Conservation (phyloP, 2,113 vertebrate species). For the Oceanodroma tethys region DNA sequence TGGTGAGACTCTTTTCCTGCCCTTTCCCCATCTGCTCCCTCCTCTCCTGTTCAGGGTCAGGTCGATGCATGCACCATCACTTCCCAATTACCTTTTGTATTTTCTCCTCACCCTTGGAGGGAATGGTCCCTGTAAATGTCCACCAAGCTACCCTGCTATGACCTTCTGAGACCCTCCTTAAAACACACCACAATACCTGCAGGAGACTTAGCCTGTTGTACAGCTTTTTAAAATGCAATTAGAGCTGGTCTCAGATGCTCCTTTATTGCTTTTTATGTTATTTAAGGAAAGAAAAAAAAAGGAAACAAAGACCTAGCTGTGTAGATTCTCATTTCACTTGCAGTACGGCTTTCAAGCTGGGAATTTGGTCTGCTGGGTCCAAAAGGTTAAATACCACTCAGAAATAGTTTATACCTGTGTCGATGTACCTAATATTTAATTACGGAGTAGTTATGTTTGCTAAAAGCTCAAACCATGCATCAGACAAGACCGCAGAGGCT, state of each 20-base stretch:
- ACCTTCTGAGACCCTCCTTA: not conserved
- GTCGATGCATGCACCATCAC: not conserved
- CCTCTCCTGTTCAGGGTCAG: not conserved
- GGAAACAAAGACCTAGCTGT: not conserved
- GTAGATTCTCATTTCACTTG: not conserved
- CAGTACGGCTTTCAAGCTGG: not conserved
- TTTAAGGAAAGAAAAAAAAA: slow-evolving; percentile 33
- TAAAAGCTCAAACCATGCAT: not conserved
- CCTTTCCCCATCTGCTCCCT: not conserved
- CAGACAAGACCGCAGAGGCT: not conserved
- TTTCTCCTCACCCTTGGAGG: not conserved
- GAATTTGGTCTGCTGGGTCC: not conserved
- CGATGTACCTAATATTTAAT: not conserved
- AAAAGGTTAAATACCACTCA: slow-evolving; percentile 41
- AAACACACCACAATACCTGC: not conserved
- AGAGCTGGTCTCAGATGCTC: not conserved
- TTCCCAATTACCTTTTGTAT: not conserved
- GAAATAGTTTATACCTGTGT: not conserved
- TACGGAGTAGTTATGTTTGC: not conserved
- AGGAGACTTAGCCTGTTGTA: not conserved
- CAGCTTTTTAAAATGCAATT: slow-evolving; percentile 1
- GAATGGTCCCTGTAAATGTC: not conserved
- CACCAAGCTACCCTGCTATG: no score
- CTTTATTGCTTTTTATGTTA: slow-evolving; percentile 12
- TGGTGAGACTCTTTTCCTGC: not conserved